Evolutionary conservation across 92 coral and sea anemone genomes (phyloP), one percentile per base, ranked within the genome.

Genomic region (Meandrina meandrites): DNA sequence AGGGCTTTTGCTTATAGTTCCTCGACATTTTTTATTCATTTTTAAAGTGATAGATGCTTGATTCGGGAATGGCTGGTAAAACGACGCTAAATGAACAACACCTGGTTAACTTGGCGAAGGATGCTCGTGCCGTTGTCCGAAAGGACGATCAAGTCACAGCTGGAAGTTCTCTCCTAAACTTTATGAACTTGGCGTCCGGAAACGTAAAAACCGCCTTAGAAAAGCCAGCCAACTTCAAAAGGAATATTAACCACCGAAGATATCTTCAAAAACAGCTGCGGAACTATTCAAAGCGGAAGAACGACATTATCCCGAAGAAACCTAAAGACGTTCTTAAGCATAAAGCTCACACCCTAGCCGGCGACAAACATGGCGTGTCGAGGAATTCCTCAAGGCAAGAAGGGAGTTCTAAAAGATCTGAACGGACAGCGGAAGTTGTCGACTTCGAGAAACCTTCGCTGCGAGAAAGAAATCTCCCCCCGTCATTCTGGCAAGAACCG

Each of bases 241-340:
- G 99, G 57, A 97, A 97, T 90, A 97, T 97, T 78, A 97, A 97
- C 86, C 99, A 97, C 80, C 93, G 99, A 14, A 83, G 99, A 77
- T 97, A 95, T 79, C 93, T 97, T 40, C 99, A 97, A 73, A 97
- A 97, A 79, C 99, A 97, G 82, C 89, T 95, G 50, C 80, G 94
- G 83, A 95, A 95, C 87, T 95, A 91, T 79, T 85, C 96, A 53
- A 95, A 95, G 88, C 85, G 94, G 75, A 95, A 93, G 77, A 92
- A 89, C 64, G 96, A 93, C 53, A 62, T 28, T 74, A 76, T 74
- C 32, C 67, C 81, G 79, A 93, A 91, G 75, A 91, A 88, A 82
- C 86, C 94, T 60, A 80, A 80, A 54, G 89, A 85, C 88, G 88
- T 66, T 85, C 57, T 85, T 48, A 76, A 78, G 30, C 88, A 76